Conservation (phyloP, 2,113 vertebrate genomes). For the Ibidorhyncha struthersii region DNA sequence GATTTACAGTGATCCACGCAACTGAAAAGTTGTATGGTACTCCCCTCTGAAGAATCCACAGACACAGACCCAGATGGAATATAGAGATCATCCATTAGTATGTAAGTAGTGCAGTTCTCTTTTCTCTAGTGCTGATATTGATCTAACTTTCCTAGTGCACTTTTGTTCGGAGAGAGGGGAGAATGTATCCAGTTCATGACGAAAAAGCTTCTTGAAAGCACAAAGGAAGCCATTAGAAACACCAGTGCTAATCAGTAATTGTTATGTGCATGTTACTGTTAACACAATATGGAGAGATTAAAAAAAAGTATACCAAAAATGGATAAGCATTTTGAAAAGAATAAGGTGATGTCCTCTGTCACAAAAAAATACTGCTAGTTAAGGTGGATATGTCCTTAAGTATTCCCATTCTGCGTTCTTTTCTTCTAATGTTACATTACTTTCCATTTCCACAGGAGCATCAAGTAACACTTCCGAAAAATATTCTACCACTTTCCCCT, state of each 20-base stretch:
- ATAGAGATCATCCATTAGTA: background rate
- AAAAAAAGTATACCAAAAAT: background rate
- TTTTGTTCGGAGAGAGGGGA: background rate
- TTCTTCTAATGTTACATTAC: background rate
- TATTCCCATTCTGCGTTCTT: background rate
- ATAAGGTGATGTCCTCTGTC: fast-evolving
- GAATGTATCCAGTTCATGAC: background rate
- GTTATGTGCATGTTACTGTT: background rate
- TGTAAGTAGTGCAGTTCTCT: background rate
- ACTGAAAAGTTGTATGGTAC: background rate
- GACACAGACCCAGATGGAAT: background rate
- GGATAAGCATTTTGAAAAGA: background rate
- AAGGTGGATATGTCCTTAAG: background rate
- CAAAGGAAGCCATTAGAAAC: background rate
- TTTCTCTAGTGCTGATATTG: background rate
- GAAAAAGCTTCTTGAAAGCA: background rate
- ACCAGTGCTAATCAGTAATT: background rate
- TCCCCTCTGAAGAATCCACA: background rate
- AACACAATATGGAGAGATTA: background rate
- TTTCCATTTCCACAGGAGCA: background rate
- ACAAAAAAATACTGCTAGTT: background rate
- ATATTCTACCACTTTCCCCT: background rate
- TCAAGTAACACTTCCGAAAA: background rate
- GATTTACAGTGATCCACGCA: fast-evolving
- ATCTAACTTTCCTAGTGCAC: background rate